Evolutionary conservation across 2,113 vertebrate genomes (phyloP), one percentile per base, ranked within the genome.

Genomic region (Gadus chalcogrammus): DNA sequence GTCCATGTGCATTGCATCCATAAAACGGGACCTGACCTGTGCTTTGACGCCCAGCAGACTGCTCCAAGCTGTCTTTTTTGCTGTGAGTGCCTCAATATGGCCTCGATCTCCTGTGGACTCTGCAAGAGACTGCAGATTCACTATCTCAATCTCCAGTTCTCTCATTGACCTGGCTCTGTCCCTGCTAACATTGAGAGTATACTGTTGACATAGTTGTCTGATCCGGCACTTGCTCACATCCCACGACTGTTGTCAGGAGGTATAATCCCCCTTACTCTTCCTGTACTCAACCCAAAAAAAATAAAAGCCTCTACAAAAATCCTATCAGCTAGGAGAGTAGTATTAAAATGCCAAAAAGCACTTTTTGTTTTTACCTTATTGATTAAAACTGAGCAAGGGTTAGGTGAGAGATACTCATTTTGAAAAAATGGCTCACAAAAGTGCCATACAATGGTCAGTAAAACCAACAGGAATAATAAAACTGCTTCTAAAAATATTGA

Each of bases 181-280:
- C 4, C 20, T 64, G 24, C 42, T 71, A 31, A 77, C 52, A 64
- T 31, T 72, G 12, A 4, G 11, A 48, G 69, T 64, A 28, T 59
- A 63, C 17, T 75, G 63, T 20, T 65, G 63, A 16, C 61, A 69
- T 4, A 74, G 31, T 3, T 65, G 67, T 22, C 59, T 65, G 8
- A 52, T 66, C 60, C 70, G 63, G 7, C 3, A 24, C 16, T 75
- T 70, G 3, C 63, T 56, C 18, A 60, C 16, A 69, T 70, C 35
- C 73, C 20, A 75, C 31, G 53, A 70, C n/a, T 70, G 24, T 15
- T 65, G 63, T 17, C 65, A 18, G n/a, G 35, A 53, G 15, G 7
- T 13, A 71, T 56, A 76, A 16, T 63, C 0, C 4, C 20, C 20
- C 0, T 20, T 20, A 20, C 20, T 20, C 20, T 20, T 20, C 20